Conservation (phyloP, 53 echinoderm and acorn worm genomes). For the Paelopatides confundens region DNA sequence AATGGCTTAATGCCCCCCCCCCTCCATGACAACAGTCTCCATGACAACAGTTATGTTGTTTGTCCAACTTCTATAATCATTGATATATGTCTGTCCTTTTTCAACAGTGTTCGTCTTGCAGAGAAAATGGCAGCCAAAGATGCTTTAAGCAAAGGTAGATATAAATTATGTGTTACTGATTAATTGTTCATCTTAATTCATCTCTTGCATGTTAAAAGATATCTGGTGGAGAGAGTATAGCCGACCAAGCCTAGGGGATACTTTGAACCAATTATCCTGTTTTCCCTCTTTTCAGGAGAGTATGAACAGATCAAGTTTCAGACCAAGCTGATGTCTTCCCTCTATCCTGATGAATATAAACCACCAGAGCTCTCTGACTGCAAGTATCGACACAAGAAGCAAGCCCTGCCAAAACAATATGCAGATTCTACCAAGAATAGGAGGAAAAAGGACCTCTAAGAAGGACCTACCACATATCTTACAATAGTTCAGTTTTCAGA, state of each 20-base stretch:
- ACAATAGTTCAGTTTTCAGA: too few relatives aligned
- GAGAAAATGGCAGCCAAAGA: constrained; percentile 38
- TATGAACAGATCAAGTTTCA: constrained; percentile 35
- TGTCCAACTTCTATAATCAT: too few relatives aligned
- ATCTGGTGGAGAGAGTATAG: neutral
- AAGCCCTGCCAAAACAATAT: neutral
- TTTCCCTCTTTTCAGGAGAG: neutral
- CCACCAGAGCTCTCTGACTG: neutral
- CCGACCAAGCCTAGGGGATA: too few relatives aligned
- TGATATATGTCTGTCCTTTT: neutral
- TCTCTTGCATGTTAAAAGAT: neutral
- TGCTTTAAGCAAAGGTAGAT: constrained; percentile 13
- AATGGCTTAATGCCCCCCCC: too few relatives aligned
- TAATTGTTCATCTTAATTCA: neutral
- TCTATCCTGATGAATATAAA: constrained; percentile 14
- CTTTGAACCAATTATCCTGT: too few relatives aligned
- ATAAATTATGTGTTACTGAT: neutral
- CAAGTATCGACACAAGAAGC: neutral
- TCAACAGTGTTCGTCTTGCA: constrained; percentile 14
- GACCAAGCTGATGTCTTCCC: constrained; percentile 7
- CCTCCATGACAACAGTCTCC: too few relatives aligned
- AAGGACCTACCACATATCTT: too few relatives aligned
- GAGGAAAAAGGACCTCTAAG: neutral
- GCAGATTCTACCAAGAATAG: constrained; percentile 5
- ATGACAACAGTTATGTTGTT: too few relatives aligned